Conservation (phyloP, 2,113 vertebrate species). For the Gymnogyps californianus region DNA sequence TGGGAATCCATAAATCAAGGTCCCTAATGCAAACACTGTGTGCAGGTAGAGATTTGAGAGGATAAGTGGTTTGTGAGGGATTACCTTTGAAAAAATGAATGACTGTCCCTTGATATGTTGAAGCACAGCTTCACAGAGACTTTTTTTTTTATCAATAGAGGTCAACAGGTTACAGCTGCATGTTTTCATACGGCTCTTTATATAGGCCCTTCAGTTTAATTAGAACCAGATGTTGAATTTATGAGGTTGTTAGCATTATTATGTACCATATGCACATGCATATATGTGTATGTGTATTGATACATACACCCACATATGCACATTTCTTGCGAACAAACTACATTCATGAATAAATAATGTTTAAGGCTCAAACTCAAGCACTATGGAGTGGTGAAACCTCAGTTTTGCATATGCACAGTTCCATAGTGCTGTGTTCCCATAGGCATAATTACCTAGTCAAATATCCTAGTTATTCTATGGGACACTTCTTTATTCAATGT, state of each 20-base stretch:
- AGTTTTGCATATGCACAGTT: not conserved
- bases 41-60: conserved; percentile 80
- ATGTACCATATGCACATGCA: conserved; percentile 20
- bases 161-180: conserved; percentile 71
- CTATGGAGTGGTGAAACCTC: not conserved
- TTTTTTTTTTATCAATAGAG: conserved; percentile 67
- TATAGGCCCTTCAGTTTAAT: conserved; percentile 66
- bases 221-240: conserved; percentile 77
- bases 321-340: not conserved
- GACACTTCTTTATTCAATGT: not conserved
- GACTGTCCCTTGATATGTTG: conserved; percentile 69
- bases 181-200: conserved; percentile 58
- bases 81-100: conserved; percentile 79
- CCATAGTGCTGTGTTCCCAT: not conserved
- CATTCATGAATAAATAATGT: not conserved
- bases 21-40: conserved; percentile 82
- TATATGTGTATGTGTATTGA: not conserved
- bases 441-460: not conserved
- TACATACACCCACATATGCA: not conserved
- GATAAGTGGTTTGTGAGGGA: conserved; percentile 81
- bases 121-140: conserved; percentile 58
- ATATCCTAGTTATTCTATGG: not conserved
- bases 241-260: conserved; percentile 54
- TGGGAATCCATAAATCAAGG: conserved; percentile 82
- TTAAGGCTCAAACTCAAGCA: not conserved